Base-by-base conservation (phyloP, 2,888 invertebrate species). In the Hypselothyrea guttata region DNA sequence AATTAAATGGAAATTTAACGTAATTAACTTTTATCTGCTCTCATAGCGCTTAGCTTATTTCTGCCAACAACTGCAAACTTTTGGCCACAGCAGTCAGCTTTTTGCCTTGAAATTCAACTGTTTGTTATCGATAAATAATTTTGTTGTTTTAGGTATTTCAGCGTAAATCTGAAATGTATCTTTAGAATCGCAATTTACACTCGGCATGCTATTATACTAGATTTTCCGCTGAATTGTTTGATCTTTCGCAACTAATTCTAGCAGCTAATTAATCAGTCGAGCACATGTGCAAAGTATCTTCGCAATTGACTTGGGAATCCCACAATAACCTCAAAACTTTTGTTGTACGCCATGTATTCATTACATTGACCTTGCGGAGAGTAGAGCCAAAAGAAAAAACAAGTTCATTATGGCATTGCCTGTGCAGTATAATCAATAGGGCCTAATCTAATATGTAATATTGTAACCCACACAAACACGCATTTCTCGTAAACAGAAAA, bases 401-500 rank as follows among this genome's bases (percentile, higher is more conserved):
- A 73, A 74, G 72, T 73, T 73, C 63, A 73, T 73, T 73, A 66
- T 52, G 38, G 42, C 42, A 45, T 37, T 38, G 35, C 49, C 35
- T 30, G n/a, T n/a, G n/a, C n/a, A n/a, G n/a, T n/a, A n/a, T 53
- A 60, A 73, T 72, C 72, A 70, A 74, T 70, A 47, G 52, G 57
- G 41, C 57, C 62, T 55, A 66, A 73, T 74, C 74, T 73, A 70
- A 73, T 70, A 57, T 74, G 63, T 66, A 66, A 66, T 74, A 74
- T 48, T 41, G 70, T 69, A 53, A 63, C 68, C 68, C 70, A 69
- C 67, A 62, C 66, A 40, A 35, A 42, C 30, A 42, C 27, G 28
- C 31, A 48, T 54, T 60, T 60, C 46, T 53, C 33, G 28, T 42
- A 57, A 42, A 35, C 16, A 27, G 13, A 52, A 46, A 34, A 11